Evolutionary conservation across 2,888 invertebrate species (phyloP).

Genomic region (Ypsolopha scabrella): DNA sequence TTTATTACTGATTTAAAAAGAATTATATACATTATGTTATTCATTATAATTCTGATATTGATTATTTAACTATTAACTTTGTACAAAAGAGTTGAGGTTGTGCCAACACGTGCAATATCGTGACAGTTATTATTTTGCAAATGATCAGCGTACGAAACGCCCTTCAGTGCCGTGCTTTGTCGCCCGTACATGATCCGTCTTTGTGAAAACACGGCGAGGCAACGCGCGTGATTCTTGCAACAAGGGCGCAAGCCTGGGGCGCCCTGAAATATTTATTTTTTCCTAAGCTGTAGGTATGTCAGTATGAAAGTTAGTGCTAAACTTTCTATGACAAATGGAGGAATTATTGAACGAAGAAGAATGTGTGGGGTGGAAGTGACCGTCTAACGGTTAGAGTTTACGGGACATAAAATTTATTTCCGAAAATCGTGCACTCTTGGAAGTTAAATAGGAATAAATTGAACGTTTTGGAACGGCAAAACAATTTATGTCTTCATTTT

Average conservation of each 20-base stretch:
- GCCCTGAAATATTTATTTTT: conserved; percentile 56
- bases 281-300: conserved; percentile 25
- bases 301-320: conserved; percentile 42
- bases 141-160: conserved; percentile 13
- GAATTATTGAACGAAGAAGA: conserved; percentile 8
- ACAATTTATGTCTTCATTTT: too few relatives aligned
- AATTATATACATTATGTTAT: too few relatives aligned
- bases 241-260: conserved; percentile 48
- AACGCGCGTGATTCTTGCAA: conserved; percentile 61
- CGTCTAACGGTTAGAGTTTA: not conserved
- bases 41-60: too few relatives aligned
- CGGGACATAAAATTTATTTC: not conserved
- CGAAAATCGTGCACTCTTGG: not conserved
- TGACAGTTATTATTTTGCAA: too few relatives aligned
- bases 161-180: conserved; percentile 21
- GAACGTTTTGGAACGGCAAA: too few relatives aligned
- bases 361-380: not conserved
- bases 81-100: too few relatives aligned
- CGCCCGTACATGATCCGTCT: conserved; percentile 58
- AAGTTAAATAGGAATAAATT: too few relatives aligned
- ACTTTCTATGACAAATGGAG: conserved; percentile 33
- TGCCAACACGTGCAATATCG: too few relatives aligned
- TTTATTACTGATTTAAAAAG: too few relatives aligned
- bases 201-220: conserved; percentile 58
- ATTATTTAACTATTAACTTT: too few relatives aligned